Conservation (phyloP, 2,888 invertebrate species). For the Siphlonurus alternatus region DNA sequence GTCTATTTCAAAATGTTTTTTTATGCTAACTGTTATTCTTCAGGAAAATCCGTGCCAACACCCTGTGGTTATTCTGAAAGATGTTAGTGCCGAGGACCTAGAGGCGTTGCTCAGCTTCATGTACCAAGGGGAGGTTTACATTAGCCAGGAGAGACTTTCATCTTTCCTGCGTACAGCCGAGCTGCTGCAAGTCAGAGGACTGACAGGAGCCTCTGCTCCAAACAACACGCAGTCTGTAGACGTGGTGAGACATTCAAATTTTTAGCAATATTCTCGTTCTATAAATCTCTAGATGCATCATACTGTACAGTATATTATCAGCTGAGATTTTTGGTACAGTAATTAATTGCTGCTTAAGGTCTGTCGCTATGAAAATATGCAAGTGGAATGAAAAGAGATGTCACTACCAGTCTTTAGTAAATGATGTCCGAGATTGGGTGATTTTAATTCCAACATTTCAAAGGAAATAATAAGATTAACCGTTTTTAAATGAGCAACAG, state of each 20-base stretch:
- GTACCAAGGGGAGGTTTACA: slow-evolving; percentile 55
- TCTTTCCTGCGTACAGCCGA: slow-evolving; percentile 50
- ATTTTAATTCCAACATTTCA: no score
- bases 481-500: no score
- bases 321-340: no score
- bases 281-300: no score
- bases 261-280: no score
- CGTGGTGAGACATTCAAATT: neutral
- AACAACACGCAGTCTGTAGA: neutral
- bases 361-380: no score
- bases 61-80: slow-evolving; percentile 53
- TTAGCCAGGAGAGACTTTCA: slow-evolving; percentile 44
- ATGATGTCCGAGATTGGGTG: no score
- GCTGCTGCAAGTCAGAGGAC: slow-evolving; percentile 46
- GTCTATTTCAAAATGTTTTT: neutral
- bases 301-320: no score
- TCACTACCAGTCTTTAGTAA: no score
- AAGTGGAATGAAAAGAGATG: no score
- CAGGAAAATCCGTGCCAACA: slow-evolving; percentile 58
- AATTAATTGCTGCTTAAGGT: no score
- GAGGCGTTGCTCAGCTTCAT: slow-evolving; percentile 49
- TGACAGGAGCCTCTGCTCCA: slow-evolving; percentile 34
- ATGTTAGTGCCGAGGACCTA: slow-evolving; percentile 47
- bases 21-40: slow-evolving; percentile 15
- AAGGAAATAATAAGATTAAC: no score